Base-by-base conservation (phyloP, 2,113 vertebrate genomes). In the Eubucco bourcierii region DNA sequence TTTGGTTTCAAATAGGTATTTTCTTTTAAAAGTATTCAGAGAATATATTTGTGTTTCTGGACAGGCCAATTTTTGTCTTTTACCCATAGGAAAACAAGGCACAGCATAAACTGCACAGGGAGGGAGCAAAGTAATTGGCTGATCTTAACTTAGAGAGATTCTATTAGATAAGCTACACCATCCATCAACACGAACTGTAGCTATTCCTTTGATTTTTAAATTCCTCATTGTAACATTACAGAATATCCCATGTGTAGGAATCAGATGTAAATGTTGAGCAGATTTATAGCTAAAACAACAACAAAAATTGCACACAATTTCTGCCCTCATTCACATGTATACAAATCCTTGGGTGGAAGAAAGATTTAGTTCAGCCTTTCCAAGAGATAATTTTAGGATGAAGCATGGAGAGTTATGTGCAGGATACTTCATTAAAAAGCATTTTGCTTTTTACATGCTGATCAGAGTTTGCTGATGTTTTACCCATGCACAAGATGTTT, bases 11-110 rank as follows among this genome's bases (percentile, higher is more conserved):
- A 72, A 81, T 44, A 93, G 31, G 11, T 44, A 14, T 58, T 83
- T 10, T 67, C 29, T 80, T 84, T 77, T 63, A 31, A 65, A 81
- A 95, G 31, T 61, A 66, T 85, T 95, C 53, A 66, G 65, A 59
- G n/a, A 74, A 16, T 3, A 24, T 56, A 86, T 87, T 60, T 94
- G 20, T 86, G 95, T 93, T 73, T 85, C 79, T 94, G 84, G 80
- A 88, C 85, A 74, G 39, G 56, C 34, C 5, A 41, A 4, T 80
- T 90, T 76, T 79, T 83, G 56, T 88, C 78, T 96, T 95, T 96
- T 80, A 61, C 17, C 27, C 34, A 12, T 81, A 72, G 73, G 79
- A 90, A 92, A 94, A 44, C 52, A 88, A 93, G 11, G 44, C 58
- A n/a, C 9, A 11, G n/a, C 71, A 39, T 90, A 80, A 92, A 78